These are phyloP conservation scores for Drepanosiphum platanoidis DNA, from an alignment of 2,888 invertebrate genomes.

Conservation along the genomic window DNA sequence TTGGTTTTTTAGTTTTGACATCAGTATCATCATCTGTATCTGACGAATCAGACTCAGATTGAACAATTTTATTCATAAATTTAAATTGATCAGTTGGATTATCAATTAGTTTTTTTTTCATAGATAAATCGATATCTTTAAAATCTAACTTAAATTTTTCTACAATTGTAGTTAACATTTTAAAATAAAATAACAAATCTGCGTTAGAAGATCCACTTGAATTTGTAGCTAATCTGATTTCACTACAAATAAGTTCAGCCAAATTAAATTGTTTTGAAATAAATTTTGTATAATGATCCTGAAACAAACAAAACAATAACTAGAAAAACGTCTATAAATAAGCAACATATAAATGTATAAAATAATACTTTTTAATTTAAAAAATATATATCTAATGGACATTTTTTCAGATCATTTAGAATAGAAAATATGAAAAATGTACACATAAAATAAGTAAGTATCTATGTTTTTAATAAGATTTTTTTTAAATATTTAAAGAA, in stretches of 20 bases:
- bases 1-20: neutral
- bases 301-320: constrained; percentile 29
- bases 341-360: no score
- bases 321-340: neutral
- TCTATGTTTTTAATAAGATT: neutral
- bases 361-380: no score
- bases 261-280: constrained; percentile 42
- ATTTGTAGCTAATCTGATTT: constrained; percentile 45
- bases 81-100: neutral
- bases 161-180: constrained; percentile 35
- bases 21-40: neutral
- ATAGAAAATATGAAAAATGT: neutral
- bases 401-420: no score
- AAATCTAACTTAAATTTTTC: constrained; percentile 25
- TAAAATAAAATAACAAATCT: constrained; percentile 34
- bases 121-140: constrained; percentile 39
- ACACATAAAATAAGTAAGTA: neutral
- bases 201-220: neutral
- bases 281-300: constrained; percentile 49
- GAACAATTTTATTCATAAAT: neutral
- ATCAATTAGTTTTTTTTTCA: constrained; percentile 15
- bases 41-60: neutral
- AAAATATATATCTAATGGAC: no score
- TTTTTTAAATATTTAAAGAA: neutral
- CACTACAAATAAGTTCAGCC: constrained; percentile 52